These are phyloP conservation scores for Nephrotoma flavescens DNA, from an alignment of 2,888 invertebrate genomes.

Conservation along the genomic window DNA sequence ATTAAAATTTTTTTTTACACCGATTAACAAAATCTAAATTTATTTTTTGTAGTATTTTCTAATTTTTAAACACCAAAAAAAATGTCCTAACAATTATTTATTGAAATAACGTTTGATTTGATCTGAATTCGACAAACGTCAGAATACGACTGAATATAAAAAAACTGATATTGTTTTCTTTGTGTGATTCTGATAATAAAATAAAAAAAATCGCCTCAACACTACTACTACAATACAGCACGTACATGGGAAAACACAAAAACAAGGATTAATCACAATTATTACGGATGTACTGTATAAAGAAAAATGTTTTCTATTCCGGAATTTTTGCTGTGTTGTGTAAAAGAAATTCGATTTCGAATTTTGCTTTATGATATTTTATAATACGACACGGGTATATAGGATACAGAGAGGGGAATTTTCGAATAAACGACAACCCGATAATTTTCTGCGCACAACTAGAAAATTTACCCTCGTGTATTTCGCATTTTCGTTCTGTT, in stretches of 20 bases:
- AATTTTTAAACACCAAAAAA: neutral
- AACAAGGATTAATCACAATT: neutral
- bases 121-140: neutral
- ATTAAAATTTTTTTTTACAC: neutral
- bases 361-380: neutral
- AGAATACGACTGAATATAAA: neutral
- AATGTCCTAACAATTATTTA: neutral
- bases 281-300: neutral
- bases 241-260: neutral
- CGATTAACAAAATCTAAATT: neutral
- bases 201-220: neutral
- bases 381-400: too few relatives aligned
- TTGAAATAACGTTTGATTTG: neutral
- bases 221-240: too few relatives aligned
- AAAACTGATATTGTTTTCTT: neutral
- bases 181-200: neutral
- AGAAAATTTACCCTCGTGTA: neutral
- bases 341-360: neutral
- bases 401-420: neutral
- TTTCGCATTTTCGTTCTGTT: neutral
- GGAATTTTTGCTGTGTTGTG: neutral
- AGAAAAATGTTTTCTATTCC: neutral
- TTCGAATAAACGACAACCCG: neutral
- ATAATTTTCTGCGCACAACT: neutral
- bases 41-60: neutral